Conservation (phyloP, 2,888 invertebrate species). For the Athalia rosae region DNA sequence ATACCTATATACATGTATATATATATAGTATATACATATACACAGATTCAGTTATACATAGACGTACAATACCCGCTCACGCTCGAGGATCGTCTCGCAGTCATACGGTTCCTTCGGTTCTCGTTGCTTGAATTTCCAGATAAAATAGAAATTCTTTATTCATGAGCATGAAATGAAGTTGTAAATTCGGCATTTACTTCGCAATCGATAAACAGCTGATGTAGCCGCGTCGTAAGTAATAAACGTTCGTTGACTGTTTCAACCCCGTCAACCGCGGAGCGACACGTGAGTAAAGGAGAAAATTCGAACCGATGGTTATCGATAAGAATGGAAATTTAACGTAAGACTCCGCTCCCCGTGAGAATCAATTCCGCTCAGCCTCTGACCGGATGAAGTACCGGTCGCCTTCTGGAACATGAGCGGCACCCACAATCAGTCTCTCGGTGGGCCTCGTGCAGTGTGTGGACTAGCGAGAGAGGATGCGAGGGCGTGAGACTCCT, state of each 20-base stretch:
- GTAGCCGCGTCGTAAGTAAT: not conserved
- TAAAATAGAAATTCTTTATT: constrained; percentile 41
- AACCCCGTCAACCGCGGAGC: not conserved
- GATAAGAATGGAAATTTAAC: not conserved
- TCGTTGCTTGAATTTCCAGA: not conserved
- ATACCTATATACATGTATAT: too few relatives aligned
- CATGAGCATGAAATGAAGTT: constrained; percentile 18
- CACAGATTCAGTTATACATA: too few relatives aligned
- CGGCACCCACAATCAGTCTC: not conserved
- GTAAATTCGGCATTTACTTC: constrained; percentile 19
- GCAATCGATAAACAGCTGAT: constrained; percentile 11
- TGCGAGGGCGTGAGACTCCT: constrained; percentile 73
- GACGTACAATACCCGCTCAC: not conserved
- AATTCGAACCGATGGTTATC: not conserved
- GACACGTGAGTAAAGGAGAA: not conserved
- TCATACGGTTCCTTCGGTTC: too few relatives aligned
- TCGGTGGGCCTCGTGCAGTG: constrained; percentile 41
- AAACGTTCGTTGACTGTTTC: not conserved
- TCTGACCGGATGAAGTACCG: constrained; percentile 22
- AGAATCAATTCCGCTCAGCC: constrained; percentile 2
- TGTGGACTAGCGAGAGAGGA: constrained; percentile 64
- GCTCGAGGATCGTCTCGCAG: not conserved
- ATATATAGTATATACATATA: too few relatives aligned
- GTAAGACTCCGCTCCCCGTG: not conserved
- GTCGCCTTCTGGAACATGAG: constrained; percentile 32